Evolutionary conservation across 2,888 invertebrate genomes (phyloP).

Genomic region (Cabera pusaria): DNA sequence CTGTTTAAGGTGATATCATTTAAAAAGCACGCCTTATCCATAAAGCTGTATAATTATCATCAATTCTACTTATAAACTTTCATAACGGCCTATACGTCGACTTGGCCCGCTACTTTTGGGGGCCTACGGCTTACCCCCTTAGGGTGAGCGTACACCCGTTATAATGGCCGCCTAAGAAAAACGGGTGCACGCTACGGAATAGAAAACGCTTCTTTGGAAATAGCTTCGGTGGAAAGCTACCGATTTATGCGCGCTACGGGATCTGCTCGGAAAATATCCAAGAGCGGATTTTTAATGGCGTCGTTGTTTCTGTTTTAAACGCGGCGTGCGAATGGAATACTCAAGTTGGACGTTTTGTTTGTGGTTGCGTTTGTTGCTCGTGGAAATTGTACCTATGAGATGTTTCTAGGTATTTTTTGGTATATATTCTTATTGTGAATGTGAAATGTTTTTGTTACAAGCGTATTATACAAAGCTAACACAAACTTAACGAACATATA

Average conservation of each 20-base stretch:
- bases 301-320: constrained; percentile 82
- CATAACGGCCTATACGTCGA: constrained; percentile 83
- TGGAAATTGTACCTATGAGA: no score
- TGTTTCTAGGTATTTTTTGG: no score
- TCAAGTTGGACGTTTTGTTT: constrained; percentile 61
- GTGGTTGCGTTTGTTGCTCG: constrained; percentile 34
- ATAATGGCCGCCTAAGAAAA: constrained; percentile 82
- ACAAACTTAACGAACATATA: no score
- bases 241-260: constrained; percentile 81
- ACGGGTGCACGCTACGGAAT: constrained; percentile 81
- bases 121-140: constrained; percentile 33
- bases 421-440: no score
- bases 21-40: constrained; percentile 74
- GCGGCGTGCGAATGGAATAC: constrained; percentile 79
- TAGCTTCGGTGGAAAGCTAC: constrained; percentile 81
- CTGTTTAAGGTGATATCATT: constrained; percentile 69
- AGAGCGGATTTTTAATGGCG: constrained; percentile 81
- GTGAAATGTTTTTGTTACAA: no score
- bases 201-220: constrained; percentile 82
- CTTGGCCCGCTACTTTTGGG: constrained; percentile 79
- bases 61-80: constrained; percentile 83
- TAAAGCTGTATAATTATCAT: constrained; percentile 81
- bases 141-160: constrained; percentile 55
- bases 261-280: constrained; percentile 79
- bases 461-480: no score